Base-by-base conservation (phyloP, 2,113 vertebrate species). In the Diadophis punctatus region DNA sequence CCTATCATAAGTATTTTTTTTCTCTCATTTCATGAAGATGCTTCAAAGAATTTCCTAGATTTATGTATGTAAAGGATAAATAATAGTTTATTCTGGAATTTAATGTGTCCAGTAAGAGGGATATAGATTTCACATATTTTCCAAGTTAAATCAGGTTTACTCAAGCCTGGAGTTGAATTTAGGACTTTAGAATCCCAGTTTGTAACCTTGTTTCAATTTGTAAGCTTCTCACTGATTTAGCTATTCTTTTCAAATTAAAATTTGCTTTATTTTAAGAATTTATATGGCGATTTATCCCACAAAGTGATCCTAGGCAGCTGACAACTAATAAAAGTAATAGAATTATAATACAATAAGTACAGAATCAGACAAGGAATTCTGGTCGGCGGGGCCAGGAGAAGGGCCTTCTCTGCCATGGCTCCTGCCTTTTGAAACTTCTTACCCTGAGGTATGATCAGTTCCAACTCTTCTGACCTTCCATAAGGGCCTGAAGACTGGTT, bases 91-190 rank as follows among this genome's bases (percentile, higher is more conserved):
- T 49, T 93, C 30, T 86, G 92, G 74, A 60, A 86, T 86, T 63
- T 52, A 60, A 63, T 88, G 51, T 52, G 48, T 60, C 25, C 60
- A 90, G 27, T 63, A 68, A 85, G 18, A 20, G 25, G 34, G 43
- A 52, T 52, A 86, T 43, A 52, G n/a, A 48, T 55, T 92, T 63
- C 55, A 52, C 92, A 63, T 93, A 86, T 90, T 63, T 93, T 86
- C 92, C 53, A 43, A 8, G 46, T 86, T 60, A 90, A 9, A 93
- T 60, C 74, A 90, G n/a, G 12, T n/a, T 80, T 74, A 74, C 34
- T 55, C 16, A 43, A 88, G 25, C 10, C 14, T 46, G 27, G 8
- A 27, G 25, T 27, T 74, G 9, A 39, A 43, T 53, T 74, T 74
- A 91, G 56, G 56, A n/a, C 6, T 22, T 60, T 20, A 60, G 34